Percentiles rank a stretch among this genome's conserved stretches.
These are phyloP conservation scores for Merluccius polli DNA, from an alignment of 2,797 vertebrate species.

Conservation along the genomic window DNA sequence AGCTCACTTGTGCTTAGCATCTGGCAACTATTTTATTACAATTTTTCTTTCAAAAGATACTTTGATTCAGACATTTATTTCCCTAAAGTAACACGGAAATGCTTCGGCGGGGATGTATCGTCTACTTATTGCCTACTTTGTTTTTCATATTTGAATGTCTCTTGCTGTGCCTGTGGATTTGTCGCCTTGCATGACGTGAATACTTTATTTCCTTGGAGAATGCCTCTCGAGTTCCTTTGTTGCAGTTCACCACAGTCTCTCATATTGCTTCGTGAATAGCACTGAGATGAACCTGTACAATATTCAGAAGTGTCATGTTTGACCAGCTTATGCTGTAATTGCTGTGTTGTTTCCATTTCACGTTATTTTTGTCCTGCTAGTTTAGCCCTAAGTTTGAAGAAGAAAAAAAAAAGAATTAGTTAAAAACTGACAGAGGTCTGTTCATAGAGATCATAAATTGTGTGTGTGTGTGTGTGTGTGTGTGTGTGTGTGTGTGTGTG, in stretches of 20 bases:
- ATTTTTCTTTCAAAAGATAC: background rate
- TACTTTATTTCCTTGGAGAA: slow-evolving; percentile 24
- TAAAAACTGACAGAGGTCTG: background rate
- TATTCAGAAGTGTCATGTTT: slow-evolving; percentile 1
- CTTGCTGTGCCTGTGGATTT: slow-evolving; percentile 33
- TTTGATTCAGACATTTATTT: slow-evolving; percentile 4
- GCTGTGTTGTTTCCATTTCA: background rate
- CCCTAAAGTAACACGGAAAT: background rate
- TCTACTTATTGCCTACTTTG: background rate
- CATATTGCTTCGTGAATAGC: slow-evolving; percentile 5
- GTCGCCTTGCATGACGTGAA: slow-evolving; percentile 13
- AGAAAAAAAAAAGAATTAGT: background rate
- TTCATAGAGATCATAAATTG: background rate
- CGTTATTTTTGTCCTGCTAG: background rate
- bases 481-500: no score
- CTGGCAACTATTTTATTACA: background rate
- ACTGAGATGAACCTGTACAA: slow-evolving; percentile 12
- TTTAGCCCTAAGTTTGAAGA: slow-evolving; percentile 5
- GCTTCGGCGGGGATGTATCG: background rate
- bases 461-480: no score
- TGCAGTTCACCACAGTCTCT: slow-evolving; percentile 10
- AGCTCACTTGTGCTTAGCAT: background rate
- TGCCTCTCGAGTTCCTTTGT: slow-evolving; percentile 31
- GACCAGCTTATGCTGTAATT: slow-evolving; percentile 7
- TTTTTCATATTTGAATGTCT: slow-evolving; percentile 8